Percentiles rank a stretch among this genome's conserved stretches.
phyloP scores from a whole-genome alignment of 53 echinoderm and acorn worm genomes.

The Paelopatides confundens region DNA sequence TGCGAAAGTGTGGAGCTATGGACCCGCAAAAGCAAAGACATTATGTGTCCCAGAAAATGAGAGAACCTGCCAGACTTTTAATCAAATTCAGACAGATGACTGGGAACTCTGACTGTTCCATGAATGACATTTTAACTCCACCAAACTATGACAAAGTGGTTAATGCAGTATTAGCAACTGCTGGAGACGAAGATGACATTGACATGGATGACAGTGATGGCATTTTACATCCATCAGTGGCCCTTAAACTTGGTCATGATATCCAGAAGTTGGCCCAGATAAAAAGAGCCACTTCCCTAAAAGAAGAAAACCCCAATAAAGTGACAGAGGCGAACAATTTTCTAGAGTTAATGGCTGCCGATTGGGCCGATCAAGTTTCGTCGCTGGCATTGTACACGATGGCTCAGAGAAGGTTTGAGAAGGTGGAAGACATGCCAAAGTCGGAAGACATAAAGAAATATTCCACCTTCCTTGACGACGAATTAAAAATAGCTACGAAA shows the following conservation, averaged over 20 bases:
- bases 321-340: conserved; percentile 20
- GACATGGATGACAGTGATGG: conserved; percentile 8
- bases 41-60: not conserved
- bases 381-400: conserved; percentile 18
- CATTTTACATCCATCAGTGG: not conserved
- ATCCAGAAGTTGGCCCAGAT: not conserved
- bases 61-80: not conserved
- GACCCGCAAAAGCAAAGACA: not conserved
- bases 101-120: too few species aligned
- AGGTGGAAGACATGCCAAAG: not conserved
- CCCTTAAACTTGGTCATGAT: conserved; percentile 18
- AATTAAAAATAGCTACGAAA: too few species aligned
- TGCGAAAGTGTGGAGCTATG: not conserved
- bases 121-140: too few species aligned
- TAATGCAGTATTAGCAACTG: too few species aligned
- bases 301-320: not conserved
- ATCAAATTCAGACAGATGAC: not conserved
- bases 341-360: not conserved
- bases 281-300: conserved; percentile 3
- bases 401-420: not conserved
- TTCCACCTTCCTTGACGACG: not conserved
- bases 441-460: not conserved
- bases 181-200: too few species aligned
- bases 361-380: conserved; percentile 2
- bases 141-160: too few species aligned